These are phyloP conservation scores for Cercocebus atys DNA, from an alignment of 2,113 vertebrate species.

Conservation along the genomic window DNA sequence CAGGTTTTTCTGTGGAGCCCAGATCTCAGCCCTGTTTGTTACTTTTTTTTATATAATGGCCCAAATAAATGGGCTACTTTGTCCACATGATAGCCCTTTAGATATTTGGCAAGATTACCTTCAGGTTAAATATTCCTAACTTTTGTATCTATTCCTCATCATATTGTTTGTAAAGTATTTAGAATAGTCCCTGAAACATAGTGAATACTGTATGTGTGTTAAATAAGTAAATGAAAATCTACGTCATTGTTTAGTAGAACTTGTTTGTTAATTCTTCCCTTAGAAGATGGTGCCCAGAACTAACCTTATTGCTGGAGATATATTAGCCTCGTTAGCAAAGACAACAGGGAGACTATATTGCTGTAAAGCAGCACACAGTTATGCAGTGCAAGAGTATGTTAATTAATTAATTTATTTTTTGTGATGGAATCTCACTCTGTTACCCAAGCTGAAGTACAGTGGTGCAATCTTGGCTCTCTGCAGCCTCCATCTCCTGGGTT, in stretches of 20 bases:
- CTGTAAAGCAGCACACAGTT: background rate
- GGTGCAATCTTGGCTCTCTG: too few species aligned
- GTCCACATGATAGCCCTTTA: background rate
- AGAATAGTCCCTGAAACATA: background rate
- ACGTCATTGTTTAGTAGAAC: background rate
- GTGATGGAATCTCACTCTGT: too few species aligned
- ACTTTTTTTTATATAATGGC: background rate
- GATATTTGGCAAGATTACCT: slow-evolving; percentile 19
- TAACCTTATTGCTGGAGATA: background rate
- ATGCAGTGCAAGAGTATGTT: background rate
- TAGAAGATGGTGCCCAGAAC: background rate
- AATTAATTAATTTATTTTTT: background rate
- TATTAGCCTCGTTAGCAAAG: background rate
- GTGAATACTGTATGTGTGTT: background rate
- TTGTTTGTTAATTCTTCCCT: background rate
- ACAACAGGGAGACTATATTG: background rate
- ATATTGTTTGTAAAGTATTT: background rate
- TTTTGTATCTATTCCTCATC: background rate
- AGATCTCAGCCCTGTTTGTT: background rate
- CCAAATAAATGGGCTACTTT: background rate
- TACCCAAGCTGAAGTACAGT: too few species aligned
- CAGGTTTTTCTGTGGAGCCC: background rate
- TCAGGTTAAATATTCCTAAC: slow-evolving; percentile 19
- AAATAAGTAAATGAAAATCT: slow-evolving; percentile 17
- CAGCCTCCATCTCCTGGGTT: too few species aligned